A percentile compares a stretch with the other conserved stretches of the same genome.
These are phyloP conservation scores for Pemphredon lugubris DNA, from an alignment of 2,888 invertebrate species.

Conservation along the genomic window DNA sequence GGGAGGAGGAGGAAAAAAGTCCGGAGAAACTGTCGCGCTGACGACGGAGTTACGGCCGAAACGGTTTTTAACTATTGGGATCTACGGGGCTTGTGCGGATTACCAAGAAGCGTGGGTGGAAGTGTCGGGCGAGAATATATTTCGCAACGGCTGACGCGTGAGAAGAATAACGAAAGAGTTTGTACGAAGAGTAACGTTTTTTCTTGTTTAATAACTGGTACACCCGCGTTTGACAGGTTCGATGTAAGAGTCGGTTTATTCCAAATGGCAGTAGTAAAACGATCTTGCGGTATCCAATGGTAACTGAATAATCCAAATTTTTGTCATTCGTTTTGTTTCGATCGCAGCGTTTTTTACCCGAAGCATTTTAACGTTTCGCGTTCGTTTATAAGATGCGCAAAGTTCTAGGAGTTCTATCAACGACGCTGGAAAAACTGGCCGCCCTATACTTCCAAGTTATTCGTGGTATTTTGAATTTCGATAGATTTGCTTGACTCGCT, in stretches of 20 bases:
- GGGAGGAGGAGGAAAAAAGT: conserved; percentile 18
- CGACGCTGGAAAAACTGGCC: too few species aligned
- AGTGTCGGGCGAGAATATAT: conserved; percentile 33
- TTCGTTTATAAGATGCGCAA: too few species aligned
- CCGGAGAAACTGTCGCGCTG: conserved; percentile 18
- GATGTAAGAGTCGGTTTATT: too few species aligned
- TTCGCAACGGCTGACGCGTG: conserved; percentile 53
- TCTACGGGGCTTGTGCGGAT: conserved; percentile 49
- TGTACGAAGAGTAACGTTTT: conserved; percentile 37
- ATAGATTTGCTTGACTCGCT: conserved; percentile 23
- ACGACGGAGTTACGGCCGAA: conserved; percentile 35
- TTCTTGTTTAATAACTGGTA: conserved; percentile 2
- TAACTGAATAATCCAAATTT: too few species aligned
- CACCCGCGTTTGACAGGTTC: too few species aligned
- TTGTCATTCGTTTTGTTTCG: too few species aligned
- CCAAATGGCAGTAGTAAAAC: too few species aligned
- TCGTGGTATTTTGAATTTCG: conserved; percentile 19
- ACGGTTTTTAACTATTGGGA: conserved; percentile 58
- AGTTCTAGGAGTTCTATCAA: too few species aligned
- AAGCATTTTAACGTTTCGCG: too few species aligned
- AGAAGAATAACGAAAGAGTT: conserved; percentile 54
- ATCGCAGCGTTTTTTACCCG: too few species aligned
- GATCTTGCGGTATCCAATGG: too few species aligned
- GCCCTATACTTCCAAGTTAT: too few species aligned
- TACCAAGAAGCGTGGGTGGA: conserved; percentile 28